Base-by-base conservation (phyloP, 1,140 invertebrate genomes). In the Hycleus cichorii region DNA sequence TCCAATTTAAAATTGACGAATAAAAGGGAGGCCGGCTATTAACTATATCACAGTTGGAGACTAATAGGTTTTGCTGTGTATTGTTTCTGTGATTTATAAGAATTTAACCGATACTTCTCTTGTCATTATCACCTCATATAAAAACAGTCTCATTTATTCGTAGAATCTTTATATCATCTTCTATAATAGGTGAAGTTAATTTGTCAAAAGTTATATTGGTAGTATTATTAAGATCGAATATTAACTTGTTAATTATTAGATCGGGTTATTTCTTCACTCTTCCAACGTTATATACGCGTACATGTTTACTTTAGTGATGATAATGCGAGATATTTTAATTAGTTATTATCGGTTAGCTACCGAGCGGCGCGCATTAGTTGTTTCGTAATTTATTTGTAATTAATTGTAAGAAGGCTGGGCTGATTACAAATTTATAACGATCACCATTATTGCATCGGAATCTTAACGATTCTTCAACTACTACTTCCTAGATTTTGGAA, bases 291-390 rank as follows among this genome's bases (percentile, higher is more conserved):
- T 4, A 32, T 32, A 32, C 7, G 32, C 18, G 18, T 18, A 18
- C 38, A 40, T 53, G 51, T 53, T 53, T 53, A 53, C 46, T 53
- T 53, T 42, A 45, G 39, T 45, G 51, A 53, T 53, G 51, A 53
- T 53, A 42, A 49, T 48, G 46, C 46, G 32, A 57, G 54, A 57
- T 57, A 57, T 57, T 57, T 57, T 57, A 57, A 57, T 57, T 57
- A 57, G 47, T 57, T 57, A 57, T 56, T 56, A 56, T 56, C n/a
- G 38, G 25, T 43, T 57, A 40, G 47, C 54, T 57, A 57, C 54
- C 47, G 54, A 32, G 40, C 54, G 47, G 54, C 47, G 32, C 49
- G 46, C 53, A 56, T 56, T 52, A 56, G 48, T 46, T 47, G 53
- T 47, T 56, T 18, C 18, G 46, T 49, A 57, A 57, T 57, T 57